Base-by-base conservation (phyloP, 2,797 vertebrate species). In the Dryobates pubescens region DNA sequence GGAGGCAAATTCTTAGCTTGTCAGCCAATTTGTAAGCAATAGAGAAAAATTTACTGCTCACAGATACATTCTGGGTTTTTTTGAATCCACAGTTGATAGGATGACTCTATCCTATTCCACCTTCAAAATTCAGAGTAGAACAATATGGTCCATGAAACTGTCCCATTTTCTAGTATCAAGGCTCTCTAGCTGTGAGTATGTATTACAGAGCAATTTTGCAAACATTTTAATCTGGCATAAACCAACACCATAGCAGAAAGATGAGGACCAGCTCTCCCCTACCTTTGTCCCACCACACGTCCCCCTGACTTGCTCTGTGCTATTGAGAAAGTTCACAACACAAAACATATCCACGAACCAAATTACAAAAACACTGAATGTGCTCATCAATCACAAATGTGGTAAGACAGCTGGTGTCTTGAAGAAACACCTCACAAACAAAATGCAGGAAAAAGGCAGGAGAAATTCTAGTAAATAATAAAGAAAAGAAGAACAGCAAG, bases 401-500 rank as follows among this genome's bases (percentile, higher is more conserved):
- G 7, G 61, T 51, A 2, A 49, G 14, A 64, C 6, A 47, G n/a
- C 29, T 53, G 9, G 58, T 73, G 49, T n/a, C 38, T 20, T 81
- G 70, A 47, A 92, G 59, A 74, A 81, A 75, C 8, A 38, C 53
- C n/a, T 76, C 74, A 81, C 1, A 0, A 90, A 86, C 30, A 90
- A 93, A 78, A 71, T 5, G 16, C 49, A 94, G 49, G n/a, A 36
- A 53, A 27, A 86, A 91, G 88, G 30, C 12, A 71, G 57, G 29
- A 67, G 3, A 32, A 11, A 19, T 16, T 78, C 45, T 49, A 95
- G 11, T 11, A 62, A 77, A 81, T 29, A 27, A 71, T 27, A 72
- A 65, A 69, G 23, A 10, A 69, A 89, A 83, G 23, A 70, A 29
- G 26, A 29, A 51, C 11, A 62, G 27, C 10, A 89, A 82, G 71